These are phyloP conservation scores for Fissipunctia ypsillon DNA, from an alignment of 2,888 invertebrate genomes.

Conservation along the genomic window DNA sequence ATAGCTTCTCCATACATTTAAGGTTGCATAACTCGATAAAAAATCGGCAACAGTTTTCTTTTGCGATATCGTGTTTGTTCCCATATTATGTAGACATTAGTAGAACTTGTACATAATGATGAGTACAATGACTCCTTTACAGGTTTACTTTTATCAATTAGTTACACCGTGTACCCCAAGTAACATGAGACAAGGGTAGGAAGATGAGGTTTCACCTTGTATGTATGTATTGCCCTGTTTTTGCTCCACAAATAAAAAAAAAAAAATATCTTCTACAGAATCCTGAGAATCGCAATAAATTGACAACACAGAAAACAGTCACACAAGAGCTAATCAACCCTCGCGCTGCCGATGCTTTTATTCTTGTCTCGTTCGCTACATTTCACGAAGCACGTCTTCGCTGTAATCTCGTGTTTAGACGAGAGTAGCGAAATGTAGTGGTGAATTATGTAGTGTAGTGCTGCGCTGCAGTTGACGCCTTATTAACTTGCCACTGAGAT, in stretches of 20 bases:
- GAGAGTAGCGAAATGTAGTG: slow-evolving; percentile 32
- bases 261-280: no score
- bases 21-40: not conserved
- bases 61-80: not conserved
- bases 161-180: not conserved
- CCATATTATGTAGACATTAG: no score
- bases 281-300: slow-evolving; percentile 15
- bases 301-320: slow-evolving; percentile 23
- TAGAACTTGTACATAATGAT: not conserved
- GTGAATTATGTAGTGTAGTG: slow-evolving; percentile 21
- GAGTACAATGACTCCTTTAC: not conserved
- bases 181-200: no score
- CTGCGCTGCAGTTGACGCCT: slow-evolving; percentile 30
- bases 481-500: slow-evolving; percentile 37
- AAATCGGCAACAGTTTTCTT: not conserved
- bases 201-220: not conserved
- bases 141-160: not conserved
- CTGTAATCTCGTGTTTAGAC: slow-evolving; percentile 35
- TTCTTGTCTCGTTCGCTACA: slow-evolving; percentile 33
- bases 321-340: slow-evolving; percentile 39
- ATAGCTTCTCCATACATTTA: not conserved
- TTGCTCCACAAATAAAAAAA: not conserved
- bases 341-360: slow-evolving; percentile 6
- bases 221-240: not conserved
- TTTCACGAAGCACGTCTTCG: slow-evolving; percentile 27